phyloP scores from a whole-genome alignment of 2,113 vertebrate genomes.

The Xyliphius kryptos region DNA sequence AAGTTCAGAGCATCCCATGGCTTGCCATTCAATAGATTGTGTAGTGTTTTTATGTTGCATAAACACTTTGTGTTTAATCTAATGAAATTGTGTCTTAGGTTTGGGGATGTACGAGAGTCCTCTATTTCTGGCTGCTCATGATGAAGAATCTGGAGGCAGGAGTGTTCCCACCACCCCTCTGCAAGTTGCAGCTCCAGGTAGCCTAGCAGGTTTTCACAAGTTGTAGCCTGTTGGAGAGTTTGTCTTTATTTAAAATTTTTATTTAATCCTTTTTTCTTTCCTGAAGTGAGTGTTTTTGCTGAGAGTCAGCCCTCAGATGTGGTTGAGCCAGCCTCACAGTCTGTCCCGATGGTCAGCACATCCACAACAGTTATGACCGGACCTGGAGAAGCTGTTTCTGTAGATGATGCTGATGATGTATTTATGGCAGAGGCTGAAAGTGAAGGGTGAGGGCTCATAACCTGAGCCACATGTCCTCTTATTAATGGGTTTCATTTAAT shows the following conservation, averaged over 20 bases:
- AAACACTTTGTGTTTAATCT: not conserved
- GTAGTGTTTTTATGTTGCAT: no score
- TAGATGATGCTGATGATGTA: conserved; percentile 87
- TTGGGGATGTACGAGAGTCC: conserved; percentile 97
- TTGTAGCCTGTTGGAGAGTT: no score
- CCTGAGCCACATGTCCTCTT: no score
- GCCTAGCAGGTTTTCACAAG: no score
- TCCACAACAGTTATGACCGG: conserved; percentile 73
- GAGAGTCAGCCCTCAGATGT: conserved; percentile 79
- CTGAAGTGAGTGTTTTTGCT: conserved; percentile 86
- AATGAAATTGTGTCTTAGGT: conserved; percentile 69
- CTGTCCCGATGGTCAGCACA: conserved; percentile 93
- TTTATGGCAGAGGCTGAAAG: conserved; percentile 85
- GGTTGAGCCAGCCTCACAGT: conserved; percentile 86
- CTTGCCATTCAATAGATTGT: no score
- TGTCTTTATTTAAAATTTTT: not conserved
- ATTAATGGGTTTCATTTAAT: no score
- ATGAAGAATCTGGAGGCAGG: conserved; percentile 92
- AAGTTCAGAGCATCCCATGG: not conserved
- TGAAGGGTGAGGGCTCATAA: no score
- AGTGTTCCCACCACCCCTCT: conserved; percentile 95
- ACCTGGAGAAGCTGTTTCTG: conserved; percentile 67
- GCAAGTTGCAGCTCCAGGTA: conserved; percentile 93
- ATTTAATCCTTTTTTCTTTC: not conserved
- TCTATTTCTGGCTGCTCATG: conserved; percentile 85